Base-by-base conservation (phyloP, 37 sponge, comb jelly and placozoan genomes). In the Petrosia ficiformis region DNA sequence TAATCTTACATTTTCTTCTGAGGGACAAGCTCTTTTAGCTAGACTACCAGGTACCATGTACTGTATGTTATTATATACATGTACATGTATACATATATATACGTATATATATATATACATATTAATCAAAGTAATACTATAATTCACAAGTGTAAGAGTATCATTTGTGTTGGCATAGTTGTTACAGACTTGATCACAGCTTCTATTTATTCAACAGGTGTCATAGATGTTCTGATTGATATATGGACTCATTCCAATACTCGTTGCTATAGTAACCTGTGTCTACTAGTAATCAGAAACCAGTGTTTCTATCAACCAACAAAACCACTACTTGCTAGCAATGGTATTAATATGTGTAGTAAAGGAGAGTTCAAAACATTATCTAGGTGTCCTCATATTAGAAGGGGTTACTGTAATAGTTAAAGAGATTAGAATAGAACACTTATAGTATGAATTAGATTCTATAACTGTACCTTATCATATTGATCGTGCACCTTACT, bases 1-100 rank as follows among this genome's bases (percentile, higher is more conserved):
- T 11, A 83, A 87, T 74, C 57, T 83, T 44, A 80, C 92, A 24
- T 74, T 87, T 71, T 87, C 80, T n/a, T 56, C 44, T 39, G 92
- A 92, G 70, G 92, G 92, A 39, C 90, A 83, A 59, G 71, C 67
- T 21, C 70, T 83, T 72, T 41, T 87, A 31, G 40, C 71, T 36
- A 87, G 65, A 44, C 37, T 36, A 56, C 68, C 84, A 83, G 92
- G 92, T 92, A 48, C 14, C 54, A 48, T 48, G n/a, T n/a, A 43
- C 44, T 71, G 16, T 3, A 1, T 1, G 16, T 1, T 21, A 10
- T 0, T 21, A 61, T 25, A 1, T 10, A 4, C 35, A 67, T 28
- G n/a, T n/a, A n/a, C n/a, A n/a, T n/a, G n/a, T n/a, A n/a, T n/a
- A n/a, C n/a, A n/a, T n/a, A n/a, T n/a, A n/a, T n/a, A n/a, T n/a